Conservation (phyloP, 2,797 vertebrate species). For the Microtus agrestis region DNA sequence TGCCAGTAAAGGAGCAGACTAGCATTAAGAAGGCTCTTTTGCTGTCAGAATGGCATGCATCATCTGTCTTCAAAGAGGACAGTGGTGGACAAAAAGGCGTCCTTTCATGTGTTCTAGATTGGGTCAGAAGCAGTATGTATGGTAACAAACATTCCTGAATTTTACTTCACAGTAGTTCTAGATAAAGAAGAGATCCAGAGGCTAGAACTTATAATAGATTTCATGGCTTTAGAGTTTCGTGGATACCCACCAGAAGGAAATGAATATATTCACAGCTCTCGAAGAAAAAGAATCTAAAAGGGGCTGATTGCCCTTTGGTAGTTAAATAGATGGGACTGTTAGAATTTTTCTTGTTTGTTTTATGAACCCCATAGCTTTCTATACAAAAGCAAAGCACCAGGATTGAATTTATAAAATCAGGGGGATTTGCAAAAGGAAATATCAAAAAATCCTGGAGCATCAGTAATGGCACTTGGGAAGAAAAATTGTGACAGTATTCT, state of each 20-base stretch:
- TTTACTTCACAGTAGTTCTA: slow-evolving; percentile 47
- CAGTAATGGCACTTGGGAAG: slow-evolving; percentile 70
- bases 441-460: slow-evolving; percentile 49
- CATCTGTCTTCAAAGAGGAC: slow-evolving; percentile 48
- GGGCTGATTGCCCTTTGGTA: slow-evolving; percentile 28
- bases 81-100: slow-evolving; percentile 7
- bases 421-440: slow-evolving; percentile 61
- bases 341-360: slow-evolving; percentile 27
- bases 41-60: slow-evolving; percentile 6
- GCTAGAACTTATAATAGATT: slow-evolving; percentile 40
- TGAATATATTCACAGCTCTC: slow-evolving; percentile 34
- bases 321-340: slow-evolving; percentile 28
- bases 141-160: slow-evolving; percentile 52
- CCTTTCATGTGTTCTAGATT: slow-evolving; percentile 62
- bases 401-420: slow-evolving; percentile 55
- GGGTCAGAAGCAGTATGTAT: slow-evolving; percentile 12
- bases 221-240: slow-evolving; percentile 62
- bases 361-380: slow-evolving; percentile 56
- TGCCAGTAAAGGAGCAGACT: slow-evolving; percentile 59
- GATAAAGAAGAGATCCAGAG: slow-evolving; percentile 31
- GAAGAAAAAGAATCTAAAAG: slow-evolving; percentile 48
- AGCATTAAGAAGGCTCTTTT: slow-evolving; percentile 24
- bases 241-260: slow-evolving; percentile 56
- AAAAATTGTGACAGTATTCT: slow-evolving; percentile 56
- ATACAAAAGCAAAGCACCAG: slow-evolving; percentile 51